Evolutionary conservation across 2,888 invertebrate species (phyloP), one percentile per base, ranked within the genome.

Genomic region (Apeira syringaria): DNA sequence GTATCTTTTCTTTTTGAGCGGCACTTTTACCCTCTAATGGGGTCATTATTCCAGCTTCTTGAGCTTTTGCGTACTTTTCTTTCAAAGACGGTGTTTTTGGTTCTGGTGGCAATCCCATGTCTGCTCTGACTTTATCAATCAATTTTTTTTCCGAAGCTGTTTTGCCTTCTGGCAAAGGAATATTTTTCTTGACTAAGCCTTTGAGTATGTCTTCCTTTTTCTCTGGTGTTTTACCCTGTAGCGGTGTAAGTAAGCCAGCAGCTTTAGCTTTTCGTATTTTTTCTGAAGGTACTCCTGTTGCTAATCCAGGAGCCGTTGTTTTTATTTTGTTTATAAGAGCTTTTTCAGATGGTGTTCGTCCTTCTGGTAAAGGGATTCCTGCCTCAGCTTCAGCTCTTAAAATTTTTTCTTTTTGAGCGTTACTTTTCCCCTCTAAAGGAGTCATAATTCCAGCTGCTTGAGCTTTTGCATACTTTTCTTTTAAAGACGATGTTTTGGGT

Each of bases 21-120:
- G 46, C 26, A 2, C 54, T 38, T 50, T 66, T 64, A 0, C 66
- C 68, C 47, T 61, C 62, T 13, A 68, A 45, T 1, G 68, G 65
- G 8, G 53, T 55, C 0, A 68, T 46, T 1, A 61, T 29, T 5
- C 65, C 67, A n/a, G 55, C 53, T 10, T 47, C 52, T 1, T 41
- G 41, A 0, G 62, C 59, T 47, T 57, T 55, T n/a, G 30, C 32
- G 24, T 55, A 44, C 31, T 39, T 57, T 18, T 50, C 46, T 49
- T 53, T 62, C 7, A 38, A 11, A 2, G 54, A 30, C 8, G 35
- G 5, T 3, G 53, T 47, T 48, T 51, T 56, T 8, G 60, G 55
- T 53, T 56, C 57, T 3, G 60, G 55, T 9, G 64, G 61, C 10
- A 62, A 27, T 1, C 56, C 59, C 6, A 59, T 1, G 5, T 64